Evolutionary conservation across 2,888 invertebrate species (phyloP).

Genomic region (Diadegma fenestrale): DNA sequence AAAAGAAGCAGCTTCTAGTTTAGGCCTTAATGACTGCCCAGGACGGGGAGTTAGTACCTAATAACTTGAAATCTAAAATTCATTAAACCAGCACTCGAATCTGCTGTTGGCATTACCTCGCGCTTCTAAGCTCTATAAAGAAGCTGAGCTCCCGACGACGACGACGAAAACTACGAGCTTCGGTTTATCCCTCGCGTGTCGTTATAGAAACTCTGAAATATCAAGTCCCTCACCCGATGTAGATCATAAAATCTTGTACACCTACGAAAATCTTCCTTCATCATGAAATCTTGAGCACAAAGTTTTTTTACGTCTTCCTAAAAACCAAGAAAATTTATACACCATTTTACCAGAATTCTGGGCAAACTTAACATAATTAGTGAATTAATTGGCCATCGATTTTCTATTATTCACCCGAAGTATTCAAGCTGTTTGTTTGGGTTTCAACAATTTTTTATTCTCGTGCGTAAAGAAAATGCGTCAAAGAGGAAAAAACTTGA

Average conservation of each 20-base stretch:
- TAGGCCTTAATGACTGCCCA: conserved; percentile 78
- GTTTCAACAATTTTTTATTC: not conserved
- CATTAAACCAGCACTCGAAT: conserved; percentile 76
- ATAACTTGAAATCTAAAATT: conserved; percentile 82
- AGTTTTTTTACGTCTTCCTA: not conserved
- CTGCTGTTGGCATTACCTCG: conserved; percentile 49
- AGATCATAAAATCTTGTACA: conserved; percentile 35
- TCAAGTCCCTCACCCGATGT: conserved; percentile 55
- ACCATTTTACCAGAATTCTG: not conserved
- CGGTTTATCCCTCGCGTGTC: conserved; percentile 48
- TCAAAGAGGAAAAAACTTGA: not conserved
- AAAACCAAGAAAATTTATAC: not conserved
- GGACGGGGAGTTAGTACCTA: conserved; percentile 75
- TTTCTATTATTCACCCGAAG: not conserved
- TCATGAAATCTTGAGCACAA: conserved; percentile 14
- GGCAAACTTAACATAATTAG: not conserved
- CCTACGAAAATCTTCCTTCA: conserved; percentile 37
- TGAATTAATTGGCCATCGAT: not conserved
- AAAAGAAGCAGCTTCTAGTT: not conserved
- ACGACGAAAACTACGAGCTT: conserved; percentile 27
- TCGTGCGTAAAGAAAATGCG: not conserved
- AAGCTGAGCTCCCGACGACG: conserved; percentile 51
- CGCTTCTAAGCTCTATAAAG: conserved; percentile 58
- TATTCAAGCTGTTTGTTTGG: not conserved
- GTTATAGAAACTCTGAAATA: conserved; percentile 59